Conservation (phyloP, 2,797 vertebrate species). For the Poecilia gillii region DNA sequence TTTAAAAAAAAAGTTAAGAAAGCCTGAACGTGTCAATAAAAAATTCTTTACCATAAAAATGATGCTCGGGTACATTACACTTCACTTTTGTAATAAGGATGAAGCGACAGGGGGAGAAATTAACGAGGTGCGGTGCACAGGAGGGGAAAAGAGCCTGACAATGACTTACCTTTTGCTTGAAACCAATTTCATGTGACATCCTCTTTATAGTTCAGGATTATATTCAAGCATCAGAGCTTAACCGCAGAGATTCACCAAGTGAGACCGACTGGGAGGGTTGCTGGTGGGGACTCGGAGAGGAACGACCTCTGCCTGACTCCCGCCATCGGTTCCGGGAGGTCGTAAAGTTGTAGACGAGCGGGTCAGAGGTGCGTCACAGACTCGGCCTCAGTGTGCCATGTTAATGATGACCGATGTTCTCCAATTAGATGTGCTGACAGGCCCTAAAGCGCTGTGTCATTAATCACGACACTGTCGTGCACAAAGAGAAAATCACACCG, state of each 20-base stretch:
- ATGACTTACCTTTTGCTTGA: constrained; percentile 61
- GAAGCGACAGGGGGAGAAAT: constrained; percentile 39
- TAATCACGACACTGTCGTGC: constrained; percentile 78
- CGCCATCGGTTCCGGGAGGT: constrained; percentile 56
- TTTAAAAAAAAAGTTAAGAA: background rate
- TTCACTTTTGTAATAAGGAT: constrained; percentile 30
- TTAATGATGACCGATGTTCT: constrained; percentile 86
- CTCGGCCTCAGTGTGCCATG: constrained; percentile 67
- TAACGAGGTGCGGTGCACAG: constrained; percentile 45
- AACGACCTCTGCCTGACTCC: constrained; percentile 64
- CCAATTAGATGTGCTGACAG: constrained; percentile 86
- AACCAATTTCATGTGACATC: constrained; percentile 34
- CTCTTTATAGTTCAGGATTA: constrained; percentile 22
- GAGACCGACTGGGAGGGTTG: constrained; percentile 20
- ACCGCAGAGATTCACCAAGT: constrained; percentile 28
- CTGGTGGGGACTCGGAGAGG: constrained; percentile 23
- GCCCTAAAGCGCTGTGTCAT: constrained; percentile 81
- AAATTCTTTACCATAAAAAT: constrained; percentile 5
- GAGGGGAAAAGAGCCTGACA: constrained; percentile 34
- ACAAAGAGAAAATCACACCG: constrained; percentile 78
- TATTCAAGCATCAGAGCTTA: constrained; percentile 23
- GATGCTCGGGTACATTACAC: constrained; percentile 24
- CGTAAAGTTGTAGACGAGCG: constrained; percentile 48
- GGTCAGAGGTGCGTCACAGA: constrained; percentile 70
- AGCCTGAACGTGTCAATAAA: constrained; percentile 22